A percentile compares a stretch with the other conserved stretches of the same genome.
Conservation (phyloP, 2,113 vertebrate species). For the Ranitomeya variabilis region DNA sequence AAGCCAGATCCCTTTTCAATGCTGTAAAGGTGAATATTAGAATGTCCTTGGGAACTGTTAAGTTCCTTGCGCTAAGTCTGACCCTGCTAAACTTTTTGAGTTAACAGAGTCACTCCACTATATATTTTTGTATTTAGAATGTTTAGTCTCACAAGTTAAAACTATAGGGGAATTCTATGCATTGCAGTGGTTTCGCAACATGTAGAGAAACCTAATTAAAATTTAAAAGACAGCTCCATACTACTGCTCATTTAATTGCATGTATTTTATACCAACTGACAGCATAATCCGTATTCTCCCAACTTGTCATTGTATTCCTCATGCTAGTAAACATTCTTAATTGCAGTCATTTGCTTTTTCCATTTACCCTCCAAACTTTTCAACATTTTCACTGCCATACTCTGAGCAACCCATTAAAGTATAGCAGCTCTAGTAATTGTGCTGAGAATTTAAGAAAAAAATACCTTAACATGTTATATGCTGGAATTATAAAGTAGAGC, state of each 20-base stretch:
- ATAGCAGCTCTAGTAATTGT: background rate
- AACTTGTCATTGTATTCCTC: slow-evolving; percentile 43
- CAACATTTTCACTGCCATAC: background rate
- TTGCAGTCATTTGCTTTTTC: slow-evolving; percentile 50
- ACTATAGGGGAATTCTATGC: background rate
- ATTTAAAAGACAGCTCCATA: slow-evolving; percentile 38
- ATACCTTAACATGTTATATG: background rate
- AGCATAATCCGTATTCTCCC: slow-evolving; percentile 42
- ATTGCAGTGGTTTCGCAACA: background rate
- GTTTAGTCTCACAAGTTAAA: background rate
- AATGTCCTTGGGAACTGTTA: no score
- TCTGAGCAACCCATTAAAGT: background rate
- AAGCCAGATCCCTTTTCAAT: no score
- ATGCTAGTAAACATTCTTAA: slow-evolving; percentile 45
- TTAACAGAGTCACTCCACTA: background rate
- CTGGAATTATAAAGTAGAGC: background rate
- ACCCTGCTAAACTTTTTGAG: no score
- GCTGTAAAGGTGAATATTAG: no score
- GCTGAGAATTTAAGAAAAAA: slow-evolving; percentile 6
- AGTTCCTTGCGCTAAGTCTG: no score
- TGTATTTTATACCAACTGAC: slow-evolving; percentile 35
- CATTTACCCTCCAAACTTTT: background rate
- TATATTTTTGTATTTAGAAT: background rate
- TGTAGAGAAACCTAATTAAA: slow-evolving; percentile 7
- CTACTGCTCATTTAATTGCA: slow-evolving; percentile 38